Base-by-base conservation (phyloP, 2,797 vertebrate genomes). In the Dryobates pubescens region DNA sequence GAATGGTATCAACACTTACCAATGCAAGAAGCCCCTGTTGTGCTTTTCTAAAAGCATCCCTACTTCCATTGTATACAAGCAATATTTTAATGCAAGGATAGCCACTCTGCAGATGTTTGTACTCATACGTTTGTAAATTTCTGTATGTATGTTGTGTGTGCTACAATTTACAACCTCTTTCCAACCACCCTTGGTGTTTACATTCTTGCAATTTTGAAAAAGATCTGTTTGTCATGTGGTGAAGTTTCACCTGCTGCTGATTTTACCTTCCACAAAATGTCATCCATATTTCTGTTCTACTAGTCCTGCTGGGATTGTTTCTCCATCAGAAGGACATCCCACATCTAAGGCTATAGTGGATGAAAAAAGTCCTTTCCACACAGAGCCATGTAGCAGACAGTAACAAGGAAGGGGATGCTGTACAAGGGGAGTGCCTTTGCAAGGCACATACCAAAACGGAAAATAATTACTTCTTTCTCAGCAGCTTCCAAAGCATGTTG, bases 401-500 rank as follows among this genome's bases (percentile, higher is more conserved):
- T 59, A 56, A 43, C 34, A 49, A 43, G 0, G 1, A n/a, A 9
- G 9, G 1, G 6, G 4, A 5, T 18, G 5, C 61, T 34, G 4
- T 23, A 38, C 43, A n/a, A 41, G 54, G 18, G 81, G 30, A 77
- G 36, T 0, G 2, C 51, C 41, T 74, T 82, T 82, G 54, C 70
- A 69, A 77, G n/a, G 53, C 20, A 76, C 32, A 45, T 84, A 23
- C 61, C 6, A 0, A 15, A 68, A 20, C 19, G 71, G 34, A 70
- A 92, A 82, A 72, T 51, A 80, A 22, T 9, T 67, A 56, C 58
- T 61, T 75, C 20, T 47, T 93, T 76, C 27, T 86, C 86, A 77
- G 84, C n/a, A 91, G 49, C 53, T 27, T 84, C 38, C 13, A 43
- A 73, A 17, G 10, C 0, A 0, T 86, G 76, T 62, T 93, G 41